Evolutionary conservation across 2,888 invertebrate species (phyloP), one percentile per base, ranked within the genome.

Genomic region (Hyposoter dolosus): DNA sequence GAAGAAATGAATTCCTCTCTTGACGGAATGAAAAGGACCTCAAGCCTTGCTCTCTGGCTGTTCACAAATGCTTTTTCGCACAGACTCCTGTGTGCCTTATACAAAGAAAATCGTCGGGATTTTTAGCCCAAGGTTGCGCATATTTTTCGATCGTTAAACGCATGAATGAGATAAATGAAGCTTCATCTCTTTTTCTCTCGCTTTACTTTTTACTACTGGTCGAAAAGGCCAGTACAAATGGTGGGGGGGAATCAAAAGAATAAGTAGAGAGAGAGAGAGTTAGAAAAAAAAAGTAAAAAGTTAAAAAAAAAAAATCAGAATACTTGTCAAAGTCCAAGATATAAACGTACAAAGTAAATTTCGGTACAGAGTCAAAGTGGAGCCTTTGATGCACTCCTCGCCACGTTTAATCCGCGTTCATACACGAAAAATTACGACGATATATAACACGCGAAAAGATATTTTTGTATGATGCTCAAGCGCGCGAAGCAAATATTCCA

Each of bases 381-480:
- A 63, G 66, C 87, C 88, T 90, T 91, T 90, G 90, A 89, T 87
- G 35, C 6, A 87, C 85, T 83, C 83, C 87, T 85, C 88, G 89
- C 87, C 83, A 85, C 85, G 85, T 89, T 90, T 90, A 90, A 90
- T 90, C 89, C 86, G 85, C 86, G 87, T 79, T 88, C 87, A 87
- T 89, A 88, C 86, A 87, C 69, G 83, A 84, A 77, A 82, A 75
- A 83, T 82, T 74, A 77, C 35, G 43, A 60, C 63, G 56, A 78
- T 75, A 74, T 40, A 50, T 40, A 32, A 81, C 23, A 65, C 9
- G 60, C 47, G 47, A 47, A 47, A 47, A 47, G 17, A 47, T 50
- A n/a, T 50, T 7, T 50, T 50, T 50, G n/a, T 50, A 19, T 28
- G 28, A 28, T 28, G 3, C 35, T 35, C 6, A 35, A 35, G 35